Evolutionary conservation across 2,888 invertebrate genomes (phyloP).

Genomic region (Phorcus lineatus): DNA sequence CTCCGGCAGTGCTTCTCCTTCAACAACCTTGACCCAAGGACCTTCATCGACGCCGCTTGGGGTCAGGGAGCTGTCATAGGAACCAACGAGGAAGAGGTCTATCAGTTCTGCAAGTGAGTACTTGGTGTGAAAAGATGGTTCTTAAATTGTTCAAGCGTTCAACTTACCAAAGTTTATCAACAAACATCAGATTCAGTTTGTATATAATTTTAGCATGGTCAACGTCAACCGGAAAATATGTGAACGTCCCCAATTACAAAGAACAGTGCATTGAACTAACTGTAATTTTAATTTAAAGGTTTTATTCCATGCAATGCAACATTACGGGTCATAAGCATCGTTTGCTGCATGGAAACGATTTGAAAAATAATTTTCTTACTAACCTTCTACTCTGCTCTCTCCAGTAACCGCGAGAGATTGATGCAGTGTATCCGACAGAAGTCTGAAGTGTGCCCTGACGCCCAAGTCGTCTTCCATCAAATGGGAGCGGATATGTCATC

Average conservation of each 20-base stretch:
- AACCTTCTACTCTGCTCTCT: neutral
- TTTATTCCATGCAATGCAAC: no score
- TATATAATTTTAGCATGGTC: no score
- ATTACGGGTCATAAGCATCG: no score
- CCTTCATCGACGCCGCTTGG: constrained; percentile 39
- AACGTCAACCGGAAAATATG: no score
- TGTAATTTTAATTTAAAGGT: no score
- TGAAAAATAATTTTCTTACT: neutral
- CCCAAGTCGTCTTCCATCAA: constrained; percentile 34
- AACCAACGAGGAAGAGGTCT: constrained; percentile 35
- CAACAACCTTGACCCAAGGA: constrained; percentile 40
- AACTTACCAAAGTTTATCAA: no score
- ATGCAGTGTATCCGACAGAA: constrained; percentile 44
- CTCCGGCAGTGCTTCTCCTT: constrained; percentile 45
- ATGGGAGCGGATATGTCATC: constrained; percentile 38
- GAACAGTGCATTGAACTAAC: no score
- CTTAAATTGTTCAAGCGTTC: no score
- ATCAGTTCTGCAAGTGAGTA: constrained; percentile 45
- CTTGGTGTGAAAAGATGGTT: no score
- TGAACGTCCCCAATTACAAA: no score
- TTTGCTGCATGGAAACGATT: no score
- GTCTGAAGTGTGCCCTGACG: constrained; percentile 38
- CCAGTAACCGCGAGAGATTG: constrained; percentile 41
- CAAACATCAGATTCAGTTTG: no score
- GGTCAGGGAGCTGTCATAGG: constrained; percentile 37